A percentile compares a stretch with the other conserved stretches of the same genome.
These are phyloP conservation scores for Leucoma salicis DNA, from an alignment of 2,888 invertebrate species.

Conservation along the genomic window DNA sequence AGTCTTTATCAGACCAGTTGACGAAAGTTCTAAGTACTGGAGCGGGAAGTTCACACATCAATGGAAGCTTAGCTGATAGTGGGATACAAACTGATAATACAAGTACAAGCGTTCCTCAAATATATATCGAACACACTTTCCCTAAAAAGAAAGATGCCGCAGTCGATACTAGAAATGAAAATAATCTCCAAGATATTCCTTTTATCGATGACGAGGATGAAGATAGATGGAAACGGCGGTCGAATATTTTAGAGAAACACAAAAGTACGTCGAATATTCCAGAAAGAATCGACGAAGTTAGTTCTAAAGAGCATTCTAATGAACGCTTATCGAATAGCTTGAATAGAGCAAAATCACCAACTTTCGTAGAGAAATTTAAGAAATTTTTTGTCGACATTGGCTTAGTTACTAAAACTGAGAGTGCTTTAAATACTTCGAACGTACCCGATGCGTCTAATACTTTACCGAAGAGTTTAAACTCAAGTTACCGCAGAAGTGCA, in stretches of 20 bases:
- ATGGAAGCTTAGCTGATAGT: conserved; percentile 73
- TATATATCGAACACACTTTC: conserved; percentile 54
- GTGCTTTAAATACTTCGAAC: conserved; percentile 28
- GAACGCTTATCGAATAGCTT: conserved; percentile 64
- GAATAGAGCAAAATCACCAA: conserved; percentile 70
- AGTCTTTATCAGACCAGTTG: conserved; percentile 66
- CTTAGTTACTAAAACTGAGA: conserved; percentile 55
- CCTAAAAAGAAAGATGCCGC: conserved; percentile 68
- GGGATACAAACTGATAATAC: conserved; percentile 78
- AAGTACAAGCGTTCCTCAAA: conserved; percentile 71
- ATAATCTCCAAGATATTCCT: conserved; percentile 74
- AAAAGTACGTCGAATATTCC: conserved; percentile 76
- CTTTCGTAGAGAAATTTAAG: conserved; percentile 74
- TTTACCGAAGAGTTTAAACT: conserved; percentile 62
- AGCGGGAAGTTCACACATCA: conserved; percentile 72
- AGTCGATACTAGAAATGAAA: conserved; percentile 72
- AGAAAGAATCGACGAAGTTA: conserved; percentile 62
- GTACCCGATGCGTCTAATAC: conserved; percentile 45
- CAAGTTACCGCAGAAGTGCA: conserved; percentile 61
- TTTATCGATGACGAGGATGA: conserved; percentile 75
- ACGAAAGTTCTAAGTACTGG: conserved; percentile 71
- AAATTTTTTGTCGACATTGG: conserved; percentile 73
- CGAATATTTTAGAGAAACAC: conserved; percentile 63
- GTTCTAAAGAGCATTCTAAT: conserved; percentile 53
- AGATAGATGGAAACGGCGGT: conserved; percentile 49